phyloP scores from a whole-genome alignment of 2,888 invertebrate genomes.

The Automeris io region DNA sequence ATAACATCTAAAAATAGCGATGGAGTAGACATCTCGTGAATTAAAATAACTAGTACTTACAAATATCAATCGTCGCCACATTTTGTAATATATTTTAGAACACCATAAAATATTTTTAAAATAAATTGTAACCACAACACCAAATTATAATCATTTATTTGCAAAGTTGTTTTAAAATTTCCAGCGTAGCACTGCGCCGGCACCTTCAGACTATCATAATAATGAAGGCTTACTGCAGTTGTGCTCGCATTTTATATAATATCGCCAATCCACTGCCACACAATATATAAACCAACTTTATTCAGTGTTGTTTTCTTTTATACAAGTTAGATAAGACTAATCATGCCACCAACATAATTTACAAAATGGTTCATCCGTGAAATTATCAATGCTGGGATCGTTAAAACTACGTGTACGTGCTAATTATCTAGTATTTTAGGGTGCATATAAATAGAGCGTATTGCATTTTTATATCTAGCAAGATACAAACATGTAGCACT shows the following conservation, averaged over 20 bases:
- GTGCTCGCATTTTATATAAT: constrained; percentile 62
- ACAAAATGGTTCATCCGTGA: constrained; percentile 41
- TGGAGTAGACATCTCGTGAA: too few relatives aligned
- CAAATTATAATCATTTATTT: constrained; percentile 15
- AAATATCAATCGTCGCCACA: constrained; percentile 35
- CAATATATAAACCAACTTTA: constrained; percentile 48
- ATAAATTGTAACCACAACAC: constrained; percentile 19
- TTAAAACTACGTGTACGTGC: constrained; percentile 14
- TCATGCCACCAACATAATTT: constrained; percentile 44
- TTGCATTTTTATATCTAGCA: too few relatives aligned
- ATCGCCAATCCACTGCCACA: constrained; percentile 45
- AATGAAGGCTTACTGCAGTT: constrained; percentile 50
- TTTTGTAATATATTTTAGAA: constrained; percentile 23
- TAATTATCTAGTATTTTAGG: constrained; percentile 19
- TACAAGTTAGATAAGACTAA: constrained; percentile 57
- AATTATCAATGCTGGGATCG: constrained; percentile 32
- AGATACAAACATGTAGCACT: too few relatives aligned
- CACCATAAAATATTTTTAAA: constrained; percentile 20
- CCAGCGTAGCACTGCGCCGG: constrained; percentile 42
- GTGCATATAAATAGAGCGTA: too few relatives aligned
- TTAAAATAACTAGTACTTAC: constrained; percentile 16
- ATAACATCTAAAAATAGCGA: too few relatives aligned
- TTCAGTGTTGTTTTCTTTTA: constrained; percentile 53
- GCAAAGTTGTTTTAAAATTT: constrained; percentile 31
- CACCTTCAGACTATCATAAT: constrained; percentile 43